A percentile compares a stretch with the other conserved stretches of the same genome.
Evolutionary conservation across 1,140 invertebrate genomes (phyloP).

Genomic region (Cherax destructor): DNA sequence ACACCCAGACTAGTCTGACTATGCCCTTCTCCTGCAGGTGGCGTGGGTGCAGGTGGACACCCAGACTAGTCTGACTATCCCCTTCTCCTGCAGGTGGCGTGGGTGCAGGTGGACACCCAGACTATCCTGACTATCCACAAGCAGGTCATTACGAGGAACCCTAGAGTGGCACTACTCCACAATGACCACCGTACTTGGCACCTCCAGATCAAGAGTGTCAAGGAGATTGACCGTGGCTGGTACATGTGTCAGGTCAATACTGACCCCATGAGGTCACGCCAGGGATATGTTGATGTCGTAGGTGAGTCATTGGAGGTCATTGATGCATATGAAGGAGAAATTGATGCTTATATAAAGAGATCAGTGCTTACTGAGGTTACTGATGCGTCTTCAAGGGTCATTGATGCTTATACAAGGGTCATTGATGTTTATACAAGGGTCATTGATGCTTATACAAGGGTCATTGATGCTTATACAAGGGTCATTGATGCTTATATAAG

Average conservation of each 20-base stretch:
- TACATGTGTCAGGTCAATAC: conserved; percentile 90
- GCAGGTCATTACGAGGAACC: conserved; percentile 31
- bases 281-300: conserved; percentile 26
- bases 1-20: conserved; percentile 80
- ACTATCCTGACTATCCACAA: conserved; percentile 75
- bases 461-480: too few relatives aligned
- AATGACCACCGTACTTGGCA: conserved; percentile 37
- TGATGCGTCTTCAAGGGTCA: too few relatives aligned
- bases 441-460: too few relatives aligned
- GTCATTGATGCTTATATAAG: too few relatives aligned
- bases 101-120: conserved; percentile 83
- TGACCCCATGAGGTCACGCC: conserved; percentile 80
- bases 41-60: neutral
- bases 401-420: too few relatives aligned
- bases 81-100: neutral
- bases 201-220: conserved; percentile 24
- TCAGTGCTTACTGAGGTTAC: too few relatives aligned
- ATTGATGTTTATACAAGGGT: too few relatives aligned
- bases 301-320: neutral
- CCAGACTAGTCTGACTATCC: neutral
- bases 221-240: conserved; percentile 35
- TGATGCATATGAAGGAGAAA: too few relatives aligned
- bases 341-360: too few relatives aligned
- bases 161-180: conserved; percentile 18
- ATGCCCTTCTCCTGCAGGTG: neutral